These are phyloP conservation scores for Molanna angustata DNA, from an alignment of 2,888 invertebrate genomes.

Conservation along the genomic window DNA sequence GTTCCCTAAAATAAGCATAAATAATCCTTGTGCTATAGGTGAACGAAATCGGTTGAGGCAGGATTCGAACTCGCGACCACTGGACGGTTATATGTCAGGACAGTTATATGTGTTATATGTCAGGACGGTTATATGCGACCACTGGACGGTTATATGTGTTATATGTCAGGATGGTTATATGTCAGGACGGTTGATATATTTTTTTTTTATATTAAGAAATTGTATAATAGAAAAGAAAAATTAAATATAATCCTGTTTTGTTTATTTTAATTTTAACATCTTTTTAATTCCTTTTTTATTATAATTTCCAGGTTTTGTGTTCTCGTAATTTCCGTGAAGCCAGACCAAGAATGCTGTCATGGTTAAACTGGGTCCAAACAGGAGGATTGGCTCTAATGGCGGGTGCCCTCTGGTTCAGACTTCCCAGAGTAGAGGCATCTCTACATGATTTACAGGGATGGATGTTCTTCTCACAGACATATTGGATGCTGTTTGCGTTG, in stretches of 20 bases:
- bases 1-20: no score
- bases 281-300: not conserved
- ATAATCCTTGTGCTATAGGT: no score
- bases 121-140: no score
- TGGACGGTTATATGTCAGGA: no score
- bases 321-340: conserved; percentile 75
- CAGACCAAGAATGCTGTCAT: conserved; percentile 70
- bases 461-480: conserved; percentile 81
- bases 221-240: not conserved
- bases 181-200: no score
- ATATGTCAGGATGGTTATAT: no score
- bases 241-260: not conserved
- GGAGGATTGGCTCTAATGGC: conserved; percentile 68
- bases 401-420: conserved; percentile 75
- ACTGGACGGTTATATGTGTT: no score
- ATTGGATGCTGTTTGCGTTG: conserved; percentile 79
- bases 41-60: no score
- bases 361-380: conserved; percentile 75
- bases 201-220: not conserved
- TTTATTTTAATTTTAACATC: not conserved
- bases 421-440: conserved; percentile 71
- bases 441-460: conserved; percentile 77
- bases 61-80: no score
- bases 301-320: conserved; percentile 56
- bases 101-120: no score